Conservation (phyloP, 2,113 vertebrate species). For the Indri indri region DNA sequence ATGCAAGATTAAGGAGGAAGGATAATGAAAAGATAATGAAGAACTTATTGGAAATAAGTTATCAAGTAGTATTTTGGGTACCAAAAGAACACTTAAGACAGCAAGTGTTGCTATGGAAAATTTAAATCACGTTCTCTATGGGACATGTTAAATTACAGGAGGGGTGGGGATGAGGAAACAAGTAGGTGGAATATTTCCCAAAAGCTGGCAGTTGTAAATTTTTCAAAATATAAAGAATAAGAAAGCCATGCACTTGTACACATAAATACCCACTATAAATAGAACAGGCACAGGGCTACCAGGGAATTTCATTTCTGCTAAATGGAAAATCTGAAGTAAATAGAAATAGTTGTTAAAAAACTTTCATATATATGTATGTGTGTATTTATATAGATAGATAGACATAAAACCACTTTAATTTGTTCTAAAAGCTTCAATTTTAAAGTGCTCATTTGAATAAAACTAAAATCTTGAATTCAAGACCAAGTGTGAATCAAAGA, state of each 20-base stretch:
- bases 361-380: too few relatives aligned
- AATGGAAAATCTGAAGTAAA: slow-evolving; percentile 66
- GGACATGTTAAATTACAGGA: background rate
- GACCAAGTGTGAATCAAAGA: background rate
- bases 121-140: slow-evolving; percentile 5
- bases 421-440: slow-evolving; percentile 54
- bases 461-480: background rate
- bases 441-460: background rate
- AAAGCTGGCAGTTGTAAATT: background rate
- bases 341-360: background rate
- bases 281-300: background rate
- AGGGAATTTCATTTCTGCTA: slow-evolving; percentile 59
- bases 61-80: background rate
- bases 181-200: background rate
- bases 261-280: background rate
- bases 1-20: background rate
- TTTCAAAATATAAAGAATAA: background rate
- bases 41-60: background rate
- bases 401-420: slow-evolving; percentile 62
- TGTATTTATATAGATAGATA: too few relatives aligned
- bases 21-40: background rate
- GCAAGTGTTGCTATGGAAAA: background rate
- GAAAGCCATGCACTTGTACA: background rate
- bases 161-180: background rate
- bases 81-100: slow-evolving; percentile 23